Conservation (phyloP, 2,888 invertebrate species). For the Anagyrus pseudococci region DNA sequence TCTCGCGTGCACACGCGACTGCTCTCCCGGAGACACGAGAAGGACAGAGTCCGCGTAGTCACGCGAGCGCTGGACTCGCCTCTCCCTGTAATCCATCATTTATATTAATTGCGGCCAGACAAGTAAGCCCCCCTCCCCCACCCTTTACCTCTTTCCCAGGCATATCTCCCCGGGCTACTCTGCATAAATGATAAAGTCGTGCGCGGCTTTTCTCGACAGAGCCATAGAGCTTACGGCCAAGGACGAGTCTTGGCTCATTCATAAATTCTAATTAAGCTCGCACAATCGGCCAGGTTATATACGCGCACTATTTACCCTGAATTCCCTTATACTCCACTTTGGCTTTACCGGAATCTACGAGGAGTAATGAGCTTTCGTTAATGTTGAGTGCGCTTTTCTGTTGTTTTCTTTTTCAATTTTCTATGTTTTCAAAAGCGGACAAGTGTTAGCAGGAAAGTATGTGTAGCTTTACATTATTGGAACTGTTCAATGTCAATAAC, state of each 20-base stretch:
- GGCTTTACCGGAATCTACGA: constrained; percentile 20
- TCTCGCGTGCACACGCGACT: too few relatives aligned
- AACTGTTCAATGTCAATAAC: too few relatives aligned
- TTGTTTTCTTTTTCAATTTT: too few relatives aligned
- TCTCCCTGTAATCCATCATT: constrained; percentile 56
- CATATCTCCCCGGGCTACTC: constrained; percentile 25
- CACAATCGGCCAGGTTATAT: constrained; percentile 55
- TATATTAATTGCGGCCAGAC: constrained; percentile 55
- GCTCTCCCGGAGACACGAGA: too few relatives aligned
- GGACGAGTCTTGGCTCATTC: constrained; percentile 47
- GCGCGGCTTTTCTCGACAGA: constrained; percentile 40
- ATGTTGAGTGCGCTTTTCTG: too few relatives aligned
- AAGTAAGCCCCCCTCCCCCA: constrained; percentile 24
- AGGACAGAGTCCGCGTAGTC: too few relatives aligned
- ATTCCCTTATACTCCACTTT: constrained; percentile 15
- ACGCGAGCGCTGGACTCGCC: constrained; percentile 28
- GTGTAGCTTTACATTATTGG: too few relatives aligned
- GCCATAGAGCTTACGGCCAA: not conserved
- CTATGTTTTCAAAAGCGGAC: too few relatives aligned
- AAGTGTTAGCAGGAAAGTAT: too few relatives aligned
- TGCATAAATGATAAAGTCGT: constrained; percentile 54
- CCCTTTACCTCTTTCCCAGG: not conserved
- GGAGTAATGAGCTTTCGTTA: not conserved
- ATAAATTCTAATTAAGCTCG: constrained; percentile 58
- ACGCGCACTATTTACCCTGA: too few relatives aligned